Evolutionary conservation across 2,113 vertebrate genomes (phyloP).

Genomic region (Melospiza georgiana): DNA sequence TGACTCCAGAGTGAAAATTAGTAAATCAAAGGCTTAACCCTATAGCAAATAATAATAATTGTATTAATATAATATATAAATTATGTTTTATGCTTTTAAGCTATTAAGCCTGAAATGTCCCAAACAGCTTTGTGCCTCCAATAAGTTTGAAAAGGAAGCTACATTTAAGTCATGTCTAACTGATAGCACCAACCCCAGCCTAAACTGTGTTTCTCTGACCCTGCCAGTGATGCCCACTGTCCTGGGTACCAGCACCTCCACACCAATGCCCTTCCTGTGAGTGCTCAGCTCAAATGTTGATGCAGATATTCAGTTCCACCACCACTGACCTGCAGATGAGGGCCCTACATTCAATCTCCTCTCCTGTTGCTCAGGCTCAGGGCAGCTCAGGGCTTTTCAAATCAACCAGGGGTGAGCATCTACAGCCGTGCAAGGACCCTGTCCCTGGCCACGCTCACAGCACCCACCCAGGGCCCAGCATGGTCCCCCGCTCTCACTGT

Average conservation of each 20-base stretch:
- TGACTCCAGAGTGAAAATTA: background rate
- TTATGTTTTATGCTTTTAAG: background rate
- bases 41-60: background rate
- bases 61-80: background rate
- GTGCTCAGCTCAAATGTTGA: background rate
- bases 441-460: background rate
- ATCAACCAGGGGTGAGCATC: rapidly evolving
- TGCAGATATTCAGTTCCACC: background rate
- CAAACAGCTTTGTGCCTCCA: background rate
- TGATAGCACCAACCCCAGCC: background rate
- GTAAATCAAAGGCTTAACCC: background rate
- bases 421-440: background rate
- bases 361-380: background rate
- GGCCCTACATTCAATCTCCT: rapidly evolving
- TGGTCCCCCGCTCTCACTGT: background rate
- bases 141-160: background rate
- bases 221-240: too few species aligned
- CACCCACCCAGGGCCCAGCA: background rate
- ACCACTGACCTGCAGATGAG: background rate
- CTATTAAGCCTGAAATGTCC: background rate
- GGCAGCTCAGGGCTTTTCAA: background rate
- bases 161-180: background rate
- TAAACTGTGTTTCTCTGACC: background rate
- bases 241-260: background rate
- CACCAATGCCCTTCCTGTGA: rapidly evolving